Percentiles rank a stretch among this genome's conserved stretches.
phyloP scores from a whole-genome alignment of 2,113 vertebrate genomes.

The Cyprinodon variegatus region DNA sequence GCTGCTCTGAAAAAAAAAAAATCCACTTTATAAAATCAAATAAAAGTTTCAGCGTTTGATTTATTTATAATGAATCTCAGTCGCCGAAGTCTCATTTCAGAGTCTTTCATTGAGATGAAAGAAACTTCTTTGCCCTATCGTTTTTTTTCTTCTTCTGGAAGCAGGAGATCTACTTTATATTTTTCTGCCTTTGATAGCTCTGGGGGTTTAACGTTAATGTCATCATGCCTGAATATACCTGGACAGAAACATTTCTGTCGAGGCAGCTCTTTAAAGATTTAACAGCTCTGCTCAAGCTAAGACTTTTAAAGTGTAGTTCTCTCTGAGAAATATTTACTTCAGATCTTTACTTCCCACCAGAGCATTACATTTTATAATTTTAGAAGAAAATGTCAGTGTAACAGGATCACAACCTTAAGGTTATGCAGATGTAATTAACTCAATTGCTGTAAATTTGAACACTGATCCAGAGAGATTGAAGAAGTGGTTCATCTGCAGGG shows the following conservation, averaged over 20 bases:
- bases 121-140: slow-evolving; percentile 17
- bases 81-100: slow-evolving; percentile 14
- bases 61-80: slow-evolving; percentile 16
- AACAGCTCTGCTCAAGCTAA: slow-evolving; percentile 5
- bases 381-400: neutral
- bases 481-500: neutral
- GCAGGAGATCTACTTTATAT: slow-evolving; percentile 39
- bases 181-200: slow-evolving; percentile 17
- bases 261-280: slow-evolving; percentile 22
- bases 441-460: slow-evolving; percentile 9
- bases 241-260: slow-evolving; percentile 11
- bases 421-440: slow-evolving; percentile 1
- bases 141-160: slow-evolving; percentile 25
- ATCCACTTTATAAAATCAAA: slow-evolving; percentile 8
- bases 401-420: neutral
- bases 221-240: slow-evolving; percentile 13
- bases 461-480: neutral
- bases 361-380: neutral
- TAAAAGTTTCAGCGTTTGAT: slow-evolving; percentile 5
- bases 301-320: slow-evolving; percentile 9
- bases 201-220: slow-evolving; percentile 2
- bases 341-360: slow-evolving; percentile 6
- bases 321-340: neutral
- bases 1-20: neutral
- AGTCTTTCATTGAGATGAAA: slow-evolving; percentile 36